phyloP scores from a whole-genome alignment of 92 coral and sea anemone genomes.

The Parazoanthus atlanticus region DNA sequence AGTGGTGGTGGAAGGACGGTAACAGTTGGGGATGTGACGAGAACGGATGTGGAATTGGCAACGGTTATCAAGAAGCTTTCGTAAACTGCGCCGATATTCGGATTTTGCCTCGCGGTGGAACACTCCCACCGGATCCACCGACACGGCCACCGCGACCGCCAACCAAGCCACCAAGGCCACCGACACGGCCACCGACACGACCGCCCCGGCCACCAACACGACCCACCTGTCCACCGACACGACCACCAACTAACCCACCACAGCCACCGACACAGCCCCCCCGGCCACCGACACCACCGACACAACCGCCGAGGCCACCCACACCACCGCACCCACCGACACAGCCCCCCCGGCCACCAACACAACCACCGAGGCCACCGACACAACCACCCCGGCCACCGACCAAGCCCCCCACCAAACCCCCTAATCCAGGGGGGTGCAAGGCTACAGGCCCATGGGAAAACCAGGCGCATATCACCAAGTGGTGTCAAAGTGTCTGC shows the following conservation, averaged over 20 bases:
- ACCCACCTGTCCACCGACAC: too few relatives aligned
- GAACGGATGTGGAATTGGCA: constrained; percentile 65
- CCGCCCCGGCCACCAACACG: too few relatives aligned
- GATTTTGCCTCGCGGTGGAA: constrained; percentile 59
- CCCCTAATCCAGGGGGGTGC: constrained; percentile 14
- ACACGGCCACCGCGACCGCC: neutral
- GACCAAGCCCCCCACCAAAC: too few relatives aligned
- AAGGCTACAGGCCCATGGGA: constrained; percentile 6
- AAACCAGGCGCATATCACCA: neutral
- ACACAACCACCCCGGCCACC: constrained; percentile 6
- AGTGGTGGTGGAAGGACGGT: constrained; percentile 96
- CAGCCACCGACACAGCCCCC: constrained; percentile 17
- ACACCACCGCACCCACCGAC: constrained; percentile 49
- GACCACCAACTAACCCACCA: constrained; percentile 15
- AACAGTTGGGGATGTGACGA: constrained; percentile 87
- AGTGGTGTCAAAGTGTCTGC: neutral
- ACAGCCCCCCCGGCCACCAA: neutral
- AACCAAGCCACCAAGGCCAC: constrained; percentile 42
- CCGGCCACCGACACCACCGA: constrained; percentile 9
- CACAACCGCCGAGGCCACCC: too few relatives aligned
- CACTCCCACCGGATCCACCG: constrained; percentile 48
- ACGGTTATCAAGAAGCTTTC: constrained; percentile 84
- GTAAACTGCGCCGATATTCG: constrained; percentile 94
- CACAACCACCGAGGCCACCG: constrained; percentile 43
- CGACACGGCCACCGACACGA: constrained; percentile 20